A percentile compares a stretch with the other conserved stretches of the same genome.
Evolutionary conservation across 2,888 invertebrate genomes (phyloP).

Genomic region (Drosophila recens): DNA sequence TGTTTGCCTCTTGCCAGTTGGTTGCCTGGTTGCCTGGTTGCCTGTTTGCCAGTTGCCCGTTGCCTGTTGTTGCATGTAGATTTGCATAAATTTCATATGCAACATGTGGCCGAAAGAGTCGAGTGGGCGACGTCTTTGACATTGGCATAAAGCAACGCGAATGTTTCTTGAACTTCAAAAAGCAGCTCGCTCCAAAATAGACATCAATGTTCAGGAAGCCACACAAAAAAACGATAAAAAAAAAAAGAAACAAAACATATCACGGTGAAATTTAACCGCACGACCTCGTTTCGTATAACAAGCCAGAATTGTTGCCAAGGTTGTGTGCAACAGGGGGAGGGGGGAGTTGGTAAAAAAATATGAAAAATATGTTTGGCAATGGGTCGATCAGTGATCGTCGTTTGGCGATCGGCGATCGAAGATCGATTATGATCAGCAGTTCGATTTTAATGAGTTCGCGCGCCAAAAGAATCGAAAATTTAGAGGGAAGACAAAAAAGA

Average conservation of each 20-base stretch:
- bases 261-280: conserved; percentile 63
- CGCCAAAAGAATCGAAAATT: conserved; percentile 39
- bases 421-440: conserved; percentile 79
- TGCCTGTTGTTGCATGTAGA: conserved; percentile 38
- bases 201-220: conserved; percentile 65
- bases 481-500: neutral
- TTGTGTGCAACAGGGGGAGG: neutral
- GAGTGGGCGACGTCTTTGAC: conserved; percentile 72
- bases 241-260: conserved; percentile 36
- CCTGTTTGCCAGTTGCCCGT: conserved; percentile 9
- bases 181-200: conserved; percentile 56
- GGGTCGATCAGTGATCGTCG: conserved; percentile 45
- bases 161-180: conserved; percentile 55
- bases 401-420: conserved; percentile 34
- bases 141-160: conserved; percentile 58
- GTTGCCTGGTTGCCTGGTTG: conserved; percentile 1
- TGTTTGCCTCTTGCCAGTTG: conserved; percentile 33
- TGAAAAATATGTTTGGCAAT: conserved; percentile 76
- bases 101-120: conserved; percentile 56
- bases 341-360: conserved; percentile 30
- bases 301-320: conserved; percentile 16
- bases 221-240: conserved; percentile 23
- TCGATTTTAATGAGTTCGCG: conserved; percentile 76
- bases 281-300: conserved; percentile 60
- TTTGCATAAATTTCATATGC: conserved; percentile 79